Conservation (phyloP, 2,113 vertebrate species). For the Rhombomys opimus region DNA sequence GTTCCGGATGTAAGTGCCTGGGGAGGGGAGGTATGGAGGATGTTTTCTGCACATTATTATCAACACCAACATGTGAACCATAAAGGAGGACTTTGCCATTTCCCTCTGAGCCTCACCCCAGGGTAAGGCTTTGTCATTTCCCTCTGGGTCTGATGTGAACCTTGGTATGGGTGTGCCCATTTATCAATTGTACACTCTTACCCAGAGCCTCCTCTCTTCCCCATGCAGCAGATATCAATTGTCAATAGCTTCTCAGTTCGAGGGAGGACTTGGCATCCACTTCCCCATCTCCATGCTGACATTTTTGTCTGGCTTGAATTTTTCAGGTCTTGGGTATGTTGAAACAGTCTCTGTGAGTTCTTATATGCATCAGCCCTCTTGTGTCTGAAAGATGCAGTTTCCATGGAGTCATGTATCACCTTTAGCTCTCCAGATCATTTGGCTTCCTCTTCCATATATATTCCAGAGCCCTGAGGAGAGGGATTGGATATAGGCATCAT, state of each 20-base stretch:
- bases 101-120: neutral
- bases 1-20: neutral
- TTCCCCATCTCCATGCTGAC: neutral
- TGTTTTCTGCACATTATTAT: neutral
- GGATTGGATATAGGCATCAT: neutral
- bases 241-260: neutral
- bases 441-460: neutral
- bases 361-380: neutral
- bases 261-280: neutral
- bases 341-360: neutral
- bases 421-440: no score
- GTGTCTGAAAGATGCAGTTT: neutral
- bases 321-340: neutral
- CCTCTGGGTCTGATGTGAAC: neutral
- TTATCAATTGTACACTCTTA: neutral
- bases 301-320: neutral
- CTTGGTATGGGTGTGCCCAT: neutral
- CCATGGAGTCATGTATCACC: neutral
- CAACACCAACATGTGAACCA: neutral
- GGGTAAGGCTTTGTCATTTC: neutral
- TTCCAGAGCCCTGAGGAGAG: neutral
- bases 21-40: neutral
- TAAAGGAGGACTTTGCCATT: neutral
- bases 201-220: neutral
- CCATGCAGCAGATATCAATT: neutral